phyloP scores from a whole-genome alignment of 2,888 invertebrate genomes.

The Megaustenia siamemsis region DNA sequence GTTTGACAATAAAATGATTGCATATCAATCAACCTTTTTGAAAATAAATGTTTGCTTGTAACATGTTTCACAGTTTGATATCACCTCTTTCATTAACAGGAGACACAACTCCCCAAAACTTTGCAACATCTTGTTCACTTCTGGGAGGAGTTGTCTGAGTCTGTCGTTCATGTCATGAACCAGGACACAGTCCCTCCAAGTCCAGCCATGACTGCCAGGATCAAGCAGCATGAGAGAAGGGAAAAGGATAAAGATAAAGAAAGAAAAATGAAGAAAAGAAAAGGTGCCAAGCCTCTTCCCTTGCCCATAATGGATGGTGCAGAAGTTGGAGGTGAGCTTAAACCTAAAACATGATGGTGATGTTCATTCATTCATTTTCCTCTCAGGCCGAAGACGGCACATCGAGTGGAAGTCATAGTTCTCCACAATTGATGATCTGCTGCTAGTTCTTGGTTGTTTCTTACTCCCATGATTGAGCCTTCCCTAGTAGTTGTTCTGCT shows the following conservation, averaged over 20 bases:
- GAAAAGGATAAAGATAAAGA: slow-evolving; percentile 76
- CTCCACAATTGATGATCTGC: too few relatives aligned
- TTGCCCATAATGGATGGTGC: slow-evolving; percentile 64
- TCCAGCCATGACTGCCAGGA: slow-evolving; percentile 80
- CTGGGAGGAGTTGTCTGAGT: slow-evolving; percentile 90
- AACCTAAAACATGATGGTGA: not conserved
- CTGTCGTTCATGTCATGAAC: slow-evolving; percentile 82
- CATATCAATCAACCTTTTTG: too few relatives aligned
- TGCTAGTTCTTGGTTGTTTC: too few relatives aligned
- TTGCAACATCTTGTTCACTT: slow-evolving; percentile 90
- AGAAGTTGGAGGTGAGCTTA: slow-evolving; percentile 28
- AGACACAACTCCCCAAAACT: slow-evolving; percentile 87
- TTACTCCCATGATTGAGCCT: too few relatives aligned
- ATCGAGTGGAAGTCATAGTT: too few relatives aligned
- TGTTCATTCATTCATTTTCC: too few relatives aligned
- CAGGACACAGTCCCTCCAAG: slow-evolving; percentile 85
- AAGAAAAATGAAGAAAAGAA: slow-evolving; percentile 82
- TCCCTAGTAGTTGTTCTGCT: too few relatives aligned
- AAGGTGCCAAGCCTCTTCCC: slow-evolving; percentile 81
- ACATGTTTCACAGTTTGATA: too few relatives aligned
- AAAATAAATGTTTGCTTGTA: too few relatives aligned
- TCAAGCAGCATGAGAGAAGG: slow-evolving; percentile 71
- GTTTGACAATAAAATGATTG: too few relatives aligned
- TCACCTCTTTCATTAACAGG: slow-evolving; percentile 59
- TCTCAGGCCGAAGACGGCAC: too few relatives aligned